Evolutionary conservation across 2,113 vertebrate species (phyloP), one percentile per base, ranked within the genome.

Genomic region (Perognathus longimembris): DNA sequence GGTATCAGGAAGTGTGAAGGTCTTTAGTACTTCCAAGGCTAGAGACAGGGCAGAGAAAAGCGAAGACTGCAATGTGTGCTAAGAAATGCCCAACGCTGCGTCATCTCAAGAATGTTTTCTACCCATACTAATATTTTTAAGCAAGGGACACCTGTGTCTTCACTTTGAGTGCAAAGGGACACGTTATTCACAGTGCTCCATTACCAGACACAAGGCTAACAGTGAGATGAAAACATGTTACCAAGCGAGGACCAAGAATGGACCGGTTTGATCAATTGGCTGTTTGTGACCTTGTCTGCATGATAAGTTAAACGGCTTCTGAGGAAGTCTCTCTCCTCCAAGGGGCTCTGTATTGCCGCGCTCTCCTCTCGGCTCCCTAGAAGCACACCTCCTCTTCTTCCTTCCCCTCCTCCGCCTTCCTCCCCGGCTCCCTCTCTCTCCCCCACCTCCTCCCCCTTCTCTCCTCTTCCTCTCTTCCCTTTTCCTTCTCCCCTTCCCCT

Each of bases 211-310:
- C 45, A 89, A 93, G 88, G 30, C 40, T 34, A 71, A 69, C 0
- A 83, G 61, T 15, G 45, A 91, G 73, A 59, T 74, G 21, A 74
- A 94, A 91, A 94, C 24, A 54, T 45, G n/a, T 45, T 59, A 76
- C 59, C 45, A n/a, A 70, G 17, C 34, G 64, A 84, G 57, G 87
- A 75, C 21, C 21, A 64, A 85, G 66, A 64, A 63, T 92, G 24
- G 61, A 94, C 90, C 10, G 7, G 28, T 69, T 50, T 28, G 10
- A 32, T 36, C 50, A 14, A 54, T 38, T 12, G 85, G 75, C n/a
- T 34, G 73, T 57, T 59, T 66, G 7, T 59, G 70, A 57, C 38
- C 82, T 54, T 83, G 86, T 38, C 1, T 67, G 91, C 87, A 88
- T 21, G 64, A 22, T 76, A 89, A 69, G 30, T 45, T 42, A 74